These are phyloP conservation scores for Stylophora pistillata DNA, from an alignment of 64 coral and sea anemone species.

Conservation along the genomic window DNA sequence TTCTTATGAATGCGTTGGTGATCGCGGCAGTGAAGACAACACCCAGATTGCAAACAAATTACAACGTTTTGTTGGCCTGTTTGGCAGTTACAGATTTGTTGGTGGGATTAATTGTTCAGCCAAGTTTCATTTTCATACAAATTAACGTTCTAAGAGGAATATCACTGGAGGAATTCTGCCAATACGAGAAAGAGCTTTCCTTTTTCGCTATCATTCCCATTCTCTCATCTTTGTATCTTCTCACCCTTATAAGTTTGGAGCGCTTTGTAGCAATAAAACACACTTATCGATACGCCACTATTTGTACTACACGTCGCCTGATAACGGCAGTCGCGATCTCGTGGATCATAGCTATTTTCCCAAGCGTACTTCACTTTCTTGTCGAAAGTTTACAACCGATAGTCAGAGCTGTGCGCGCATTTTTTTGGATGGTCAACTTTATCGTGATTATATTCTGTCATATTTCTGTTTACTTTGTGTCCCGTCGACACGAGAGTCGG, in stretches of 20 bases:
- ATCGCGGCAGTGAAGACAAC: neutral
- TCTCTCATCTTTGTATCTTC: neutral
- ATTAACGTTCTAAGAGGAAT: neutral
- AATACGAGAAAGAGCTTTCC: neutral
- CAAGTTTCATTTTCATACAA: neutral
- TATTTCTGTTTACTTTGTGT: neutral
- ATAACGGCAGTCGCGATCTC: neutral
- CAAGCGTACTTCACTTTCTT: neutral
- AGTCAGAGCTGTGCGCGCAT: neutral
- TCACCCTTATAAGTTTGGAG: neutral
- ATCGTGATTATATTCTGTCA: neutral
- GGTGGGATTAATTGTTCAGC: neutral
- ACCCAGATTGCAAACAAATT: neutral
- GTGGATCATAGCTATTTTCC: neutral
- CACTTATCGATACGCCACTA: neutral
- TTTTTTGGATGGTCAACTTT: neutral
- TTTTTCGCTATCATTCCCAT: neutral
- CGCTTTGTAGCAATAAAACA: neutral
- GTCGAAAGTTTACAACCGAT: neutral
- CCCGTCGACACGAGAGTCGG: neutral
- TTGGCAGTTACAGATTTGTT: neutral
- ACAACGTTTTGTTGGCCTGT: conserved; percentile 16
- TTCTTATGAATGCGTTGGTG: conserved; percentile 17
- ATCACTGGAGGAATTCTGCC: neutral
- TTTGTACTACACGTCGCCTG: neutral